Base-by-base conservation (phyloP, 2,888 invertebrate genomes). In the Terebella lapidaria region DNA sequence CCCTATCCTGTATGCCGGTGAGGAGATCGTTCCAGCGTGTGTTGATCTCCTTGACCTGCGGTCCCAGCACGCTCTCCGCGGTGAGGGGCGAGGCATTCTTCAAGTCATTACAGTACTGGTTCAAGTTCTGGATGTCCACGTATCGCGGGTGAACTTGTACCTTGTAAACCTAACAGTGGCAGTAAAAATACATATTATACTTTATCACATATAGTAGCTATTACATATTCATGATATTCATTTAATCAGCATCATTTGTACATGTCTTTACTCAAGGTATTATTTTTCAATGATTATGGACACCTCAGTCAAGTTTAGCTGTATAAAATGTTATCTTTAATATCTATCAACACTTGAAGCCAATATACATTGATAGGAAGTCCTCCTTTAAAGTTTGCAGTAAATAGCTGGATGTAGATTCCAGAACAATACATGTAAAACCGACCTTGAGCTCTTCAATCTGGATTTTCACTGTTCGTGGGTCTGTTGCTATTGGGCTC, bases 401-500 rank as follows among this genome's bases (percentile, higher is more conserved):
- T n/a, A n/a, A n/a, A n/a, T n/a, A n/a, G n/a, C n/a, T n/a, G n/a
- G n/a, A n/a, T n/a, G n/a, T n/a, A n/a, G n/a, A n/a, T n/a, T n/a
- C n/a, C 25, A 45, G 4, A 4, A 29, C 15, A 29, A 54, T 28
- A 18, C 22, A 49, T 20, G 5, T 49, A 22, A 49, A 54, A 2
- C 22, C 10, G n/a, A 80, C 80, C 74, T 81, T 78, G 18, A 92
- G 85, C 73, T 95, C 93, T 58, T 93, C 91, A 46, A 94, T 85
- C 81, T 97, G 96, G 2, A 84, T 85, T 26, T 88, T 86, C 0
- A 96, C 89, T 0, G 88, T 87, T 76, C 91, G 90, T 30, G 94
- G 86, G 77, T 95, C 94, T n/a, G 93, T 86, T 0, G 89, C 94
- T 0, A 94, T 88, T 0, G 94, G 89, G 74, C 90, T 89, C 87